A percentile compares a stretch with the other conserved stretches of the same genome.
phyloP scores from a whole-genome alignment of 2,113 vertebrate genomes.

The Misgurnus anguillicaudatus region DNA sequence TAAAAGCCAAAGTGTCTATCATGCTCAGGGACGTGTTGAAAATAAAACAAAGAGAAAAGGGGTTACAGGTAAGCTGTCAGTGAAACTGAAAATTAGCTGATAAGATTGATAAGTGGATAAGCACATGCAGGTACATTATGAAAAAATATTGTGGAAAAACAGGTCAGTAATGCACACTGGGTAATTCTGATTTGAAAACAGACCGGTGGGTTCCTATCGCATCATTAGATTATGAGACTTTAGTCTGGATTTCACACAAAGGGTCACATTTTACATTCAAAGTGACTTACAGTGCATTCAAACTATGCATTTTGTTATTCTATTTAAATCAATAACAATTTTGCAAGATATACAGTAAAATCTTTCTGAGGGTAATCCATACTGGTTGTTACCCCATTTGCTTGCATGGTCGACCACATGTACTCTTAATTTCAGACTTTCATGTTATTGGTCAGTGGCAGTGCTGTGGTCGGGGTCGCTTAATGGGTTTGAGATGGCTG shows the following conservation, averaged over 20 bases:
- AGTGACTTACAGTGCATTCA: too few species aligned
- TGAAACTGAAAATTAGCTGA: conserved; percentile 10
- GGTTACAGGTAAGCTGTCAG: conserved; percentile 1
- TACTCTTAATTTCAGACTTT: conserved; percentile 15
- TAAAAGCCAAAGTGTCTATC: conserved; percentile 45
- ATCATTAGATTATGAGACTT: too few species aligned
- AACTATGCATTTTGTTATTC: too few species aligned
- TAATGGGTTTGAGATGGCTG: not conserved
- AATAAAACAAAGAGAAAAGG: not conserved
- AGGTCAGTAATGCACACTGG: not conserved
- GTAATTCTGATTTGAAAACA: too few species aligned
- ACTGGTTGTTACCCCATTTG: not conserved
- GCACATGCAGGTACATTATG: too few species aligned
- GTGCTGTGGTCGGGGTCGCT: not conserved
- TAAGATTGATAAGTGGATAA: not conserved
- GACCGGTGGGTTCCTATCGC: too few species aligned
- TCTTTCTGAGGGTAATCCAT: not conserved
- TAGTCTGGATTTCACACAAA: too few species aligned
- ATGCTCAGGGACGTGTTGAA: conserved; percentile 16
- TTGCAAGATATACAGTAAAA: not conserved
- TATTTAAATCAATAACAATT: not conserved
- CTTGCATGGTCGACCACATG: conserved; percentile 16
- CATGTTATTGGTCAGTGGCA: not conserved
- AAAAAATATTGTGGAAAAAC: not conserved
- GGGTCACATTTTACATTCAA: too few species aligned